phyloP scores from a whole-genome alignment of 2,888 invertebrate genomes.

The Stegana nigrithorax region DNA sequence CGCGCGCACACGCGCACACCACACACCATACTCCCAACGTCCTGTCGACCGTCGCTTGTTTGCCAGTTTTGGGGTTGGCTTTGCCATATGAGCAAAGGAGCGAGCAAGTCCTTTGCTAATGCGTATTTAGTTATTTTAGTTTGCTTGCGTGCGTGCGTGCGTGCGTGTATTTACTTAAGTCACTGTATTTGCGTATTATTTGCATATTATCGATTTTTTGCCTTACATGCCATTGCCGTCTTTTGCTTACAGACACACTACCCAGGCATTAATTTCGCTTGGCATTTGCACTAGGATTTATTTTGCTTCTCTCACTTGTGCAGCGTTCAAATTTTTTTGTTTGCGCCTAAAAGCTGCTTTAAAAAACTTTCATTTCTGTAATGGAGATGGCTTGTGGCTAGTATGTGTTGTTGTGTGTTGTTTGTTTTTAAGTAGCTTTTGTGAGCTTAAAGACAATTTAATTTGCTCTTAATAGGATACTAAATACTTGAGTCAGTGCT shows the following conservation, averaged over 20 bases:
- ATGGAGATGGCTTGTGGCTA: neutral
- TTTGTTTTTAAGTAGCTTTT: slow-evolving; percentile 46
- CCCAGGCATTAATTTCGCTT: slow-evolving; percentile 10
- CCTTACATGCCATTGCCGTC: neutral
- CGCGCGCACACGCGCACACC: neutral
- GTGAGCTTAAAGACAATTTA: slow-evolving; percentile 37
- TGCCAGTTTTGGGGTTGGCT: neutral
- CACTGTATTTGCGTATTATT: slow-evolving; percentile 33
- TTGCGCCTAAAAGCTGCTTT: neutral
- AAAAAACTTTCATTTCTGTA: neutral
- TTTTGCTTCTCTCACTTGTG: slow-evolving; percentile 1
- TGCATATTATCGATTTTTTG: slow-evolving; percentile 55
- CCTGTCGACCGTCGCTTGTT: neutral
- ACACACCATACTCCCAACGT: neutral
- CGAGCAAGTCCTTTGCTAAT: slow-evolving; percentile 58
- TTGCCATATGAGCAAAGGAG: slow-evolving; percentile 52
- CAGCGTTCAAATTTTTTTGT: neutral
- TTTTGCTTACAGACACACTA: neutral
- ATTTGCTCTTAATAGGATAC: neutral
- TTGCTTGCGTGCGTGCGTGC: slow-evolving; percentile 28
- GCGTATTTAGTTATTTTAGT: slow-evolving; percentile 57
- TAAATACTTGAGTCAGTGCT: slow-evolving; percentile 8
- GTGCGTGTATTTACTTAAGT: slow-evolving; percentile 15
- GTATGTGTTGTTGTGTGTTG: neutral
- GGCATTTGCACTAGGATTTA: slow-evolving; percentile 8